phyloP scores from a whole-genome alignment of 2,113 vertebrate species.

The Prinia subflava region DNA sequence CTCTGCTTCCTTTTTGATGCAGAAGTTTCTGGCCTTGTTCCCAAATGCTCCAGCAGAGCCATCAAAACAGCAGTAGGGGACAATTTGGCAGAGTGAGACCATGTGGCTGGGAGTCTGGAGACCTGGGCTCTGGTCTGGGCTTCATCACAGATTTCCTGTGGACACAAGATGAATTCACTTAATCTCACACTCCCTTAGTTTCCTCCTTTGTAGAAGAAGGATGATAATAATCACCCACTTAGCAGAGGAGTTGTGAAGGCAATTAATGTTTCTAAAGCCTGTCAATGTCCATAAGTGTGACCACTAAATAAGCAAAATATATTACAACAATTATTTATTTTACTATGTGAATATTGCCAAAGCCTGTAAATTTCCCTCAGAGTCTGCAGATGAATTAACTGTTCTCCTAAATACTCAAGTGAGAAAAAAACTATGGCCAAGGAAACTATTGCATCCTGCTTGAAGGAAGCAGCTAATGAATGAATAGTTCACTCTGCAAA shows the following conservation, averaged over 20 bases:
- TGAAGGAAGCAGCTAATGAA: background rate
- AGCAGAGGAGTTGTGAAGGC: background rate
- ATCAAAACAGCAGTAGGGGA: background rate
- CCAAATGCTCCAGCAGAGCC: background rate
- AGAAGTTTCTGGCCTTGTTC: background rate
- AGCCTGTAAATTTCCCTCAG: background rate
- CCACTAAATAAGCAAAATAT: conserved; percentile 8
- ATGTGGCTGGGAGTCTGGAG: background rate
- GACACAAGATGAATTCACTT: background rate
- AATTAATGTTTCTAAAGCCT: background rate
- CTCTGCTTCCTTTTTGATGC: background rate
- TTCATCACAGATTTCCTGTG: conserved; percentile 23
- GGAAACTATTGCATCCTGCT: background rate
- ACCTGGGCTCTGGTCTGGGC: background rate
- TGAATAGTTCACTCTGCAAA: background rate
- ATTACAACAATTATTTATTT: conserved; percentile 8
- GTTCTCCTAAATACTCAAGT: background rate
- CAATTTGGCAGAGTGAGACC: background rate
- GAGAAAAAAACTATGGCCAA: background rate
- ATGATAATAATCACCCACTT: conserved; percentile 26
- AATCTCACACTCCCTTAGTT: background rate
- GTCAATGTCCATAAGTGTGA: background rate
- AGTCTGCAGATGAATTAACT: conserved; percentile 1
- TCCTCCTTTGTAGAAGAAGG: background rate
- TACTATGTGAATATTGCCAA: background rate